Evolutionary conservation across 2,797 vertebrate species (phyloP).

Genomic region (Lithobates sylvaticus): DNA sequence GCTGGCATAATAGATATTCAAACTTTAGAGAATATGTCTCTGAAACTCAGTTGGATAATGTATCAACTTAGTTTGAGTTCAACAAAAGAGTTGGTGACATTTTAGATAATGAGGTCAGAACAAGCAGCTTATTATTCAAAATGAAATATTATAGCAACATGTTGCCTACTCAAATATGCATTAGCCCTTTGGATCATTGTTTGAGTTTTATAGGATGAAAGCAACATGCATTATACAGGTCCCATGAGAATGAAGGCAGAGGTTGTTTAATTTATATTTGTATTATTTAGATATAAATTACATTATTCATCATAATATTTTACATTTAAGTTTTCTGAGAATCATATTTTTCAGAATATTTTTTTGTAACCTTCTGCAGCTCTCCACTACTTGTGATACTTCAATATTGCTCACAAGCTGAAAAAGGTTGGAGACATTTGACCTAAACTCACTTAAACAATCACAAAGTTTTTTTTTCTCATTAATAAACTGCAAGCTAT

Average conservation of each 20-base stretch:
- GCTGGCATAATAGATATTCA: slow-evolving; percentile 4
- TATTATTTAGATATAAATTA: not conserved
- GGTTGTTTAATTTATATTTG: not conserved
- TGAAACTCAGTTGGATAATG: slow-evolving; percentile 4
- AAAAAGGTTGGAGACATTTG: not conserved
- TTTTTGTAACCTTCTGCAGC: not conserved
- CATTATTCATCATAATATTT: slow-evolving; percentile 1
- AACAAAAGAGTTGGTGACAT: slow-evolving; percentile 30
- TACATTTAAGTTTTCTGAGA: not conserved
- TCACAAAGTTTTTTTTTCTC: too few relatives aligned
- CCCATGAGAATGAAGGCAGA: not conserved
- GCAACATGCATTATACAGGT: not conserved
- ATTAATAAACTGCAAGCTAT: too few relatives aligned
- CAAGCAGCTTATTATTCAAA: slow-evolving; percentile 21
- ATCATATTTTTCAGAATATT: not conserved
- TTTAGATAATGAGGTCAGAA: slow-evolving; percentile 31
- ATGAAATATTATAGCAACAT: slow-evolving; percentile 41
- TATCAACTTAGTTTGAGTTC: slow-evolving; percentile 19
- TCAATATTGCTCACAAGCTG: not conserved
- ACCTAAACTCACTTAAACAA: not conserved
- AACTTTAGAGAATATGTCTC: slow-evolving; percentile 23
- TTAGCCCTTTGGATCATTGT: slow-evolving; percentile 28
- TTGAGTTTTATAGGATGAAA: slow-evolving; percentile 13
- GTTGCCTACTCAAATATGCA: slow-evolving; percentile 20
- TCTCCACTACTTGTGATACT: not conserved